phyloP scores from a whole-genome alignment of 2,888 invertebrate genomes.

The Campoplex capitator region DNA sequence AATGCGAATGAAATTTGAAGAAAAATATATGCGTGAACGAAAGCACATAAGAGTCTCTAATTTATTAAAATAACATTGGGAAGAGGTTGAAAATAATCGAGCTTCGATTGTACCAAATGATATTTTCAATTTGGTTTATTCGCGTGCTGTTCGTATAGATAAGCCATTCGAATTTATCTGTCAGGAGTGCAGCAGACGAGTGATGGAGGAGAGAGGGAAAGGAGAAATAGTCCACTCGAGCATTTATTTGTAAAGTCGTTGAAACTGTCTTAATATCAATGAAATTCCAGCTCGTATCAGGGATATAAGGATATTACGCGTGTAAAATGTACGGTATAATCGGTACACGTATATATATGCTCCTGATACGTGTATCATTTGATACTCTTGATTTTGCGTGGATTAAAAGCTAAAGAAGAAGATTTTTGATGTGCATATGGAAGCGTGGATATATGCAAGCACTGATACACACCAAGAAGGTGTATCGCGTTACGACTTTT shows the following conservation, averaged over 20 bases:
- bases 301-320: conserved; percentile 50
- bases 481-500: conserved; percentile 63
- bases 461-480: conserved; percentile 7
- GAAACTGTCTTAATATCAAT: conserved; percentile 27
- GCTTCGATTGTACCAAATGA: neutral
- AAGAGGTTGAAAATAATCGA: neutral
- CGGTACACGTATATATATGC: conserved; percentile 21
- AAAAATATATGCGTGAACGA: neutral
- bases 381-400: conserved; percentile 48
- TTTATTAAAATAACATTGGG: neutral
- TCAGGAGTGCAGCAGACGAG: conserved; percentile 4
- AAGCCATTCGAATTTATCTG: conserved; percentile 18
- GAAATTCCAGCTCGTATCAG: conserved; percentile 47
- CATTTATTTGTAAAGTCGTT: conserved; percentile 34
- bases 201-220: neutral
- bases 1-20: neutral
- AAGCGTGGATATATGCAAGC: neutral
- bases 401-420: conserved; percentile 15
- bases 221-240: conserved; percentile 11
- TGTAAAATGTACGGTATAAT: conserved; percentile 57
- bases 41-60: neutral
- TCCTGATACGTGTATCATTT: conserved; percentile 57
- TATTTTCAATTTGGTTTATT: conserved; percentile 38
- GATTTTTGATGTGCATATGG: conserved; percentile 9
- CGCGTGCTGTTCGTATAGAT: neutral